Percentiles rank a stretch among this genome's conserved stretches.
Evolutionary conservation across 1,140 invertebrate species (phyloP).

Genomic region (Sycobia sp.): DNA sequence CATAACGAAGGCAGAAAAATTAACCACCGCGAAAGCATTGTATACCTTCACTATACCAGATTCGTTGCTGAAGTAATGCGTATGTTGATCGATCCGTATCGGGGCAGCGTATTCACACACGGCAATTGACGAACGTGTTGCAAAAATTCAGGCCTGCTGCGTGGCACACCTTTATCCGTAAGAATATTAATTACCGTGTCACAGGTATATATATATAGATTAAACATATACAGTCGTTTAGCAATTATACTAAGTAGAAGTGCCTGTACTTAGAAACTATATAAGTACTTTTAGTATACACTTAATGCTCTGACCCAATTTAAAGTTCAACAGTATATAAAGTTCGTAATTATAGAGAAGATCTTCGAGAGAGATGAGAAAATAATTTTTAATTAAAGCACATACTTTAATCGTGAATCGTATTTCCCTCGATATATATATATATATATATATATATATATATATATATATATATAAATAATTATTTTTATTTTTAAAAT

Average conservation of each 20-base stretch:
- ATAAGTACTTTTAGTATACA: constrained; percentile 28
- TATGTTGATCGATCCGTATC: too few relatives aligned
- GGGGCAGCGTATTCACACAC: too few relatives aligned
- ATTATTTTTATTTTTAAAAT: too few relatives aligned
- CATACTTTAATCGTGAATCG: not conserved
- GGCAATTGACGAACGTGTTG: too few relatives aligned
- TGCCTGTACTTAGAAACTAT: constrained; percentile 20
- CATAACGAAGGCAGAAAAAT: too few relatives aligned
- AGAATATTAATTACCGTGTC: too few relatives aligned
- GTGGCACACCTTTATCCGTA: too few relatives aligned
- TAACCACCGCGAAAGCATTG: too few relatives aligned
- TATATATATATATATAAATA: not conserved
- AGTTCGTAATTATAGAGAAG: constrained; percentile 1
- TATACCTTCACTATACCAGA: too few relatives aligned
- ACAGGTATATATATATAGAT: too few relatives aligned
- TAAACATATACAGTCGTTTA: not conserved
- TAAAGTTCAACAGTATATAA: constrained; percentile 2
- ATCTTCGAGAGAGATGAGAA: not conserved
- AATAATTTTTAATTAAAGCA: constrained; percentile 5
- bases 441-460: not conserved
- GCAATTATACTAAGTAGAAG: constrained; percentile 21
- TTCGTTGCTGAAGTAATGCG: too few relatives aligned
- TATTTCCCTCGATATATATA: not conserved
- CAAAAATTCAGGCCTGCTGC: too few relatives aligned
- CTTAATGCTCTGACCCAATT: constrained; percentile 28